Percentiles rank a stretch among this genome's conserved stretches.
These are phyloP conservation scores for Agapornis roseicollis DNA, from an alignment of 2,113 vertebrate species.

Conservation along the genomic window DNA sequence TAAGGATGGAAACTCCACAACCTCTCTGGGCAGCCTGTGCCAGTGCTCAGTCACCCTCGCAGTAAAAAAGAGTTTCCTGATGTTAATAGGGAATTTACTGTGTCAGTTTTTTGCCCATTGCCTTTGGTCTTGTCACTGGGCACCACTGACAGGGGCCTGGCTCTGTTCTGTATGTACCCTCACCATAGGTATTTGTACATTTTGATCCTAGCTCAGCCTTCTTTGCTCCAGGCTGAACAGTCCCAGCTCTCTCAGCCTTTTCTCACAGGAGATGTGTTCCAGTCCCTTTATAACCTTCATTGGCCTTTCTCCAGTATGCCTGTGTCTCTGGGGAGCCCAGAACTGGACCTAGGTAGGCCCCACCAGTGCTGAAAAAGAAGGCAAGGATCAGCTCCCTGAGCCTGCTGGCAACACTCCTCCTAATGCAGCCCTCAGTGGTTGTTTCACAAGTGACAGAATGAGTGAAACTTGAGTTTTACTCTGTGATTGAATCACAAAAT, in stretches of 20 bases:
- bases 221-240: background rate
- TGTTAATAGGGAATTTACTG: background rate
- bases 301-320: background rate
- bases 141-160: background rate
- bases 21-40: background rate
- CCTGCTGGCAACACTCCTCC: background rate
- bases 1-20: background rate
- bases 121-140: background rate
- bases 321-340: background rate
- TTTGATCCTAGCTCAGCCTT: background rate
- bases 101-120: background rate
- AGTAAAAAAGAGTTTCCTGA: background rate
- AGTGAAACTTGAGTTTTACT: background rate
- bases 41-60: background rate
- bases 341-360: background rate
- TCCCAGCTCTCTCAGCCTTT: background rate
- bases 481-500: background rate
- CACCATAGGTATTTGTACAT: background rate
- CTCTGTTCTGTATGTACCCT: accelerated
- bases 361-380: background rate
- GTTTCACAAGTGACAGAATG: background rate
- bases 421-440: background rate
- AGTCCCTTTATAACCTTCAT: background rate
- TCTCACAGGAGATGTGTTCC: background rate
- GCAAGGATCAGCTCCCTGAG: background rate